Base-by-base conservation (phyloP, 1,140 invertebrate species). In the Papilio xuthus region DNA sequence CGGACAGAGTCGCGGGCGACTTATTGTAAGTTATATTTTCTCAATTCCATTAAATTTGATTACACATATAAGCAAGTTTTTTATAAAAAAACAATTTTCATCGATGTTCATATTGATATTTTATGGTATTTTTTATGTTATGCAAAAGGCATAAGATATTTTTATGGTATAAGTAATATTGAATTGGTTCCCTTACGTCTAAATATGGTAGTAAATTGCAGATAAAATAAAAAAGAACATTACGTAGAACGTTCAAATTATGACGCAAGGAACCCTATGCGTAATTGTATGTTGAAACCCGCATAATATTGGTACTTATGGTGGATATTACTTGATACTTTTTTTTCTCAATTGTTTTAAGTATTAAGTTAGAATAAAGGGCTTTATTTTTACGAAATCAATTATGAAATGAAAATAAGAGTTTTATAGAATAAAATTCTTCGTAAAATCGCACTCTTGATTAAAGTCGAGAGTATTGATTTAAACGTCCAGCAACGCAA, bases 71-170 rank as follows among this genome's bases (percentile, higher is more conserved):
- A 37, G 32, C 7, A 37, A 37, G 4, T 37, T 37, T 37, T 37
- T 37, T 37, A 3, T 37, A 37, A 37, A 37, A 37, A 32, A 37
- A 1, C 32, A 37, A 37, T 37, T 37, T 37, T 37, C 32, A 37
- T 37, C 32, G 32, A 37, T 7, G 0, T 37, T 37, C 32, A 37
- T 56, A 56, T 13, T 26, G 20, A 26, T 8, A 23, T 60, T 60
- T 60, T 63, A 63, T 28, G 60, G 23, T 13, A 26, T 60, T 60
- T 60, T 60, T 67, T 67, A 67, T 28, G 26, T 67, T 26, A 67
- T 32, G 60, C 26, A 28, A 67, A 67, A 67, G 26, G 26, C 26
- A 15, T 28, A n/a, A 60, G 0, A 32, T n/a, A 20, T 53, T 15
- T 67, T 32, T 28, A 67, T 67, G 4, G 23, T 67, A 10, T 28